Evolutionary conservation across 2,888 invertebrate genomes (phyloP).

Genomic region (Mimumesa dahlbomi): DNA sequence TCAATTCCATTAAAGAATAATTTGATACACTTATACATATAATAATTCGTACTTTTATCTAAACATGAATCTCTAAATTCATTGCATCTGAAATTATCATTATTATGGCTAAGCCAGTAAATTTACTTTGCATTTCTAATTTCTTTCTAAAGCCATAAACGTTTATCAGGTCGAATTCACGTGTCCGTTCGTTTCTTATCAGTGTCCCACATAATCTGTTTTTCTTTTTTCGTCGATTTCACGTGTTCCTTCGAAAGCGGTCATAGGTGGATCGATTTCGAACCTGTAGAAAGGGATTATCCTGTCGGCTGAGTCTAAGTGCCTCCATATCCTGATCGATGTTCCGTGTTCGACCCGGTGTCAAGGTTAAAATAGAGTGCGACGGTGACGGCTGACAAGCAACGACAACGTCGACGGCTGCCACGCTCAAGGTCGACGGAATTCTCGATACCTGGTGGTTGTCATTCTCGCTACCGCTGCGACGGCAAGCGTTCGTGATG

Average conservation of each 20-base stretch:
- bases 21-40: no score
- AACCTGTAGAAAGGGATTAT: conserved; percentile 92
- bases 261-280: conserved; percentile 4
- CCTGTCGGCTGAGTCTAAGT: conserved; percentile 89
- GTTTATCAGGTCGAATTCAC: no score
- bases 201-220: no score
- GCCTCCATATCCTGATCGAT: conserved; percentile 93
- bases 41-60: no score
- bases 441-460: conserved; percentile 78
- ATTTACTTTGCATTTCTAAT: no score
- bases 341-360: conserved; percentile 88
- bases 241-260: neutral
- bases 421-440: conserved; percentile 80
- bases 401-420: conserved; percentile 77
- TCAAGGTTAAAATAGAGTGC: conserved; percentile 85
- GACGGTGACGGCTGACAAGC: conserved; percentile 81
- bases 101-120: no score
- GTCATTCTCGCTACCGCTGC: conserved; percentile 64
- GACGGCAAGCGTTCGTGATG: conserved; percentile 70
- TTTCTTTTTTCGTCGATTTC: neutral
- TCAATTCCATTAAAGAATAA: no score
- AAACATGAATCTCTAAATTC: no score
- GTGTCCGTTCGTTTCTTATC: no score
- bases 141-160: no score
- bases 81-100: no score